These are phyloP conservation scores for Trichonephila clavata DNA, from an alignment of 1,140 invertebrate genomes.

Conservation along the genomic window DNA sequence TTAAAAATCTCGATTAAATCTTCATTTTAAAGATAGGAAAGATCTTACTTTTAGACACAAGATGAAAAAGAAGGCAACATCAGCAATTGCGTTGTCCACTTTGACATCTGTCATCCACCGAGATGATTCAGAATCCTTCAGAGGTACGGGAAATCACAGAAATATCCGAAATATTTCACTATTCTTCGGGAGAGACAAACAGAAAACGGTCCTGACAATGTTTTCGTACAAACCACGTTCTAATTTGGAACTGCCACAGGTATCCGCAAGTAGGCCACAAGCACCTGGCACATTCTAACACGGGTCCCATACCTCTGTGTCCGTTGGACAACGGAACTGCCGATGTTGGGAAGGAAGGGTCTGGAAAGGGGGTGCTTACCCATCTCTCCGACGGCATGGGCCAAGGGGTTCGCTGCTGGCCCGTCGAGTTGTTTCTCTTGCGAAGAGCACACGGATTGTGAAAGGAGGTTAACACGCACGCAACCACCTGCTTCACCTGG, in stretches of 20 bases:
- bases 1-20: too few relatives aligned
- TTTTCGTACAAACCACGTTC: not conserved
- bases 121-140: conserved; percentile 6
- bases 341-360: conserved; percentile 15
- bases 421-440: not conserved
- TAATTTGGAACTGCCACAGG: not conserved
- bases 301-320: conserved; percentile 42
- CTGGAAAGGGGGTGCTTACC: not conserved
- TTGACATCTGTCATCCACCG: conserved; percentile 3
- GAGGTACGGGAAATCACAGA: conserved; percentile 29
- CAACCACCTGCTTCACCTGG: conserved; percentile 55
- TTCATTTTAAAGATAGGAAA: not conserved
- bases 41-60: conserved; percentile 39
- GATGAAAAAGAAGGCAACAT: not conserved
- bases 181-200: not conserved
- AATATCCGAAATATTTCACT: conserved; percentile 10
- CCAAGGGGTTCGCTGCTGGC: conserved; percentile 19
- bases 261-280: conserved; percentile 53
- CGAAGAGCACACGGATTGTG: not conserved
- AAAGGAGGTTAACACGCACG: not conserved
- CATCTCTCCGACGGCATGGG: conserved; percentile 61
- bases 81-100: conserved; percentile 38
- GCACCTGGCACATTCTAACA: conserved; percentile 40
- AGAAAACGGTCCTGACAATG: not conserved
- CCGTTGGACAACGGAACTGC: conserved; percentile 43